Evolutionary conservation across 2,113 vertebrate genomes (phyloP).

Genomic region (Henicopernis longicauda): DNA sequence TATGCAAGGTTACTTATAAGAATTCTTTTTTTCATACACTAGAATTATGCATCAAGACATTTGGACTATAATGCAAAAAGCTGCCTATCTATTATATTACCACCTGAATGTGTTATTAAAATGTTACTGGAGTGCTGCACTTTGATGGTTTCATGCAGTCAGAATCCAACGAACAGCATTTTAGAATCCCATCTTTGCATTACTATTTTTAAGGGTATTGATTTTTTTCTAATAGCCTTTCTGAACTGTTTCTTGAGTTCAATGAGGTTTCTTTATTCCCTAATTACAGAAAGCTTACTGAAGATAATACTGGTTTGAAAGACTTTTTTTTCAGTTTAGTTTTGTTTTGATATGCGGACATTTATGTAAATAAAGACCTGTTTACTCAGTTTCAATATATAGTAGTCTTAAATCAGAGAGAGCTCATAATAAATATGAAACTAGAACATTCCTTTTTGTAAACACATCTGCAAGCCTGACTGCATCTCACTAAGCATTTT

Average conservation of each 20-base stretch:
- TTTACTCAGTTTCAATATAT: conserved; percentile 70
- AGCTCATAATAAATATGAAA: conserved; percentile 72
- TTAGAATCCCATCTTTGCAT: conserved; percentile 52
- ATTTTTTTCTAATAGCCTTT: conserved; percentile 66
- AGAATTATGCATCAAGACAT: conserved; percentile 54
- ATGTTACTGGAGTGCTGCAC: conserved; percentile 61
- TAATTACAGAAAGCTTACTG: conserved; percentile 52
- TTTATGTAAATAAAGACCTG: conserved; percentile 70
- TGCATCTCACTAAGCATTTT: conserved; percentile 76
- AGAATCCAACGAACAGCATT: conserved; percentile 39
- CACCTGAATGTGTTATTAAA: conserved; percentile 62
- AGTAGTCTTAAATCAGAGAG: conserved; percentile 69
- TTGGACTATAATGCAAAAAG: conserved; percentile 46
- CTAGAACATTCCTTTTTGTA: conserved; percentile 66
- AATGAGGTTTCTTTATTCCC: conserved; percentile 57
- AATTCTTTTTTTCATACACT: neutral
- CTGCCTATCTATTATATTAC: conserved; percentile 48
- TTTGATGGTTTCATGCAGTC: conserved; percentile 68
- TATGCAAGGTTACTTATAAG: conserved; percentile 31
- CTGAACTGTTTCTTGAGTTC: conserved; percentile 54
- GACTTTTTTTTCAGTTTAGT: conserved; percentile 23
- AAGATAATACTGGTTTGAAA: conserved; percentile 40
- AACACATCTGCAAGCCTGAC: conserved; percentile 71
- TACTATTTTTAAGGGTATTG: conserved; percentile 69
- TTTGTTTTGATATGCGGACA: conserved; percentile 15